Evolutionary conservation across 2,888 invertebrate species (phyloP).

Genomic region (Limnephilus marmoratus): DNA sequence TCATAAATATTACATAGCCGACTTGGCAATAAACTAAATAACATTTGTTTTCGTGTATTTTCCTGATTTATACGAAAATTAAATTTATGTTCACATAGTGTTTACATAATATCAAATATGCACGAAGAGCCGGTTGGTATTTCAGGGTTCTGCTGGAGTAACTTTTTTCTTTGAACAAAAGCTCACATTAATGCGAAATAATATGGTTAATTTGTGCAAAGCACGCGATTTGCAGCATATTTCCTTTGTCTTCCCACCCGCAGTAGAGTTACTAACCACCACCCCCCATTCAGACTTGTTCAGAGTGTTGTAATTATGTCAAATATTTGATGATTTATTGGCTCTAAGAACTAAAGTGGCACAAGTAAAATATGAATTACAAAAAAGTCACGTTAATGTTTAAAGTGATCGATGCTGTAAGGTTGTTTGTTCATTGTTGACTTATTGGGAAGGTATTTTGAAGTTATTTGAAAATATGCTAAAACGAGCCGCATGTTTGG

Average conservation of each 20-base stretch:
- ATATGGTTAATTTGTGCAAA: not conserved
- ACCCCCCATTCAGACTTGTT: not conserved
- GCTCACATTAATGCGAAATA: not conserved
- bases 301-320: not conserved
- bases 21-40: not conserved
- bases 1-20: not conserved
- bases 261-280: not conserved
- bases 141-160: not conserved
- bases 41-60: not conserved
- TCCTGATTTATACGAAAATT: not conserved
- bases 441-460: not conserved
- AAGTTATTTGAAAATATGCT: too few species aligned
- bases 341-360: not conserved
- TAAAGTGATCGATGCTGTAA: not conserved
- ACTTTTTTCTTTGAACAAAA: not conserved
- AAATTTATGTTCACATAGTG: not conserved
- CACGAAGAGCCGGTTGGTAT: not conserved
- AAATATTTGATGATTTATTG: not conserved
- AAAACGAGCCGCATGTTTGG: too few species aligned
- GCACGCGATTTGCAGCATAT: not conserved
- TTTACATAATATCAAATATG: not conserved
- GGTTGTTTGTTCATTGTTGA: not conserved
- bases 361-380: not conserved
- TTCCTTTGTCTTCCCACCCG: not conserved
- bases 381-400: not conserved